Conservation (phyloP, 2,113 vertebrate genomes). For the Hippotragus niger region DNA sequence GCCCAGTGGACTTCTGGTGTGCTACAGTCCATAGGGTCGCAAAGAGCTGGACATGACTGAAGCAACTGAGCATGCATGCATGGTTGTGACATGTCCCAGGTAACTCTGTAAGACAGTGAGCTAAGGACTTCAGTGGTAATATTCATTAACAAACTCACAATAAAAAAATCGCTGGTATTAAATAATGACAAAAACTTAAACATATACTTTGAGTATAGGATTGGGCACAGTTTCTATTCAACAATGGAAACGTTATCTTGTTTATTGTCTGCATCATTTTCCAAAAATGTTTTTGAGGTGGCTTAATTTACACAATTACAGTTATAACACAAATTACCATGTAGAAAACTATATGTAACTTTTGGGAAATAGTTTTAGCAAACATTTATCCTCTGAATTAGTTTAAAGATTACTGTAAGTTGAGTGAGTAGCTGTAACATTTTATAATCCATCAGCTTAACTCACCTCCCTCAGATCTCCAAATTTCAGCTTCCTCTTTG, state of each 20-base stretch:
- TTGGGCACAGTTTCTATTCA: not conserved
- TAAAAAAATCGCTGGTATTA: not conserved
- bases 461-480: not conserved
- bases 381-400: not conserved
- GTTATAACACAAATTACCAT: not conserved
- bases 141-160: not conserved
- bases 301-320: not conserved
- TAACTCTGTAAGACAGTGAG: not conserved
- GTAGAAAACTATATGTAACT: not conserved
- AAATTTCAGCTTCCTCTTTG: not conserved
- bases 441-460: too few relatives aligned
- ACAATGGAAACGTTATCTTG: not conserved
- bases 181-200: not conserved
- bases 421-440: not conserved
- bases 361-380: not conserved
- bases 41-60: not conserved
- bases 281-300: not conserved
- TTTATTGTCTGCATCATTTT: not conserved
- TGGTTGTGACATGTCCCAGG: accelerated
- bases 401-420: not conserved
- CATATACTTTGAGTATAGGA: not conserved
- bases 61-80: not conserved
- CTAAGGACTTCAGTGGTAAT: not conserved
- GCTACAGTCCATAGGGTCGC: not conserved
- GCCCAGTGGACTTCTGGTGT: not conserved